phyloP scores from a whole-genome alignment of 2,113 vertebrate species.

The Lagopus leucura region DNA sequence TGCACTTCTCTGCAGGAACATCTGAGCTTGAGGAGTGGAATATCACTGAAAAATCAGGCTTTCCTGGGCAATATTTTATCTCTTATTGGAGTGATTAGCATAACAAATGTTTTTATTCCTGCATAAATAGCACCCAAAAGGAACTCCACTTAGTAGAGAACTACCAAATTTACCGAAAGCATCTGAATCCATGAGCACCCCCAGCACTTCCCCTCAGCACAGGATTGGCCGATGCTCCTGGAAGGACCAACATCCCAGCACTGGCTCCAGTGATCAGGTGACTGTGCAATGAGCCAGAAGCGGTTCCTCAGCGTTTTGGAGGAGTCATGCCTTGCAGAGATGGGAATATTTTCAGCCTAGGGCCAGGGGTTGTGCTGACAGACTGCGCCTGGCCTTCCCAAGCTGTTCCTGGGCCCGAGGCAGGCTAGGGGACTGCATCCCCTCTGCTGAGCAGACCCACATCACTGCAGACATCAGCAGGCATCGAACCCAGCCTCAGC shows the following conservation, averaged over 20 bases:
- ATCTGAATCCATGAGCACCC: slow-evolving; percentile 40
- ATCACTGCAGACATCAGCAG: not conserved
- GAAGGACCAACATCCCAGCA: slow-evolving; percentile 20
- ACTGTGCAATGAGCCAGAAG: slow-evolving; percentile 28
- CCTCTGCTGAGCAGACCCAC: not conserved
- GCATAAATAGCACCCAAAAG: slow-evolving; percentile 39
- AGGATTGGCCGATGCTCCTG: not conserved
- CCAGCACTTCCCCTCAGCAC: not conserved
- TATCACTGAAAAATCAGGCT: not conserved
- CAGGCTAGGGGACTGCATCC: not conserved
- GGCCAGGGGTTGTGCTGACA: not conserved
- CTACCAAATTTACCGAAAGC: not conserved
- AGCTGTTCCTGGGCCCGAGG: not conserved
- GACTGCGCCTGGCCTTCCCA: not conserved
- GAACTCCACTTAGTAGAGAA: slow-evolving; percentile 2
- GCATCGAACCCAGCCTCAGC: not conserved
- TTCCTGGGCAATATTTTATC: slow-evolving; percentile 44
- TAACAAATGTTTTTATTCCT: slow-evolving; percentile 26
- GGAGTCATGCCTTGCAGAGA: not conserved
- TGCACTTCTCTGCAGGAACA: not conserved
- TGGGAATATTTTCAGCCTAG: not conserved
- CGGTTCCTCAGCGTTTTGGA: not conserved
- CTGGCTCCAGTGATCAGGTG: not conserved
- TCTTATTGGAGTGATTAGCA: slow-evolving; percentile 23
- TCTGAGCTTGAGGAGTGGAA: not conserved